These are phyloP conservation scores for Psittacara wagleri DNA, from an alignment of 2,113 vertebrate genomes.

Conservation along the genomic window DNA sequence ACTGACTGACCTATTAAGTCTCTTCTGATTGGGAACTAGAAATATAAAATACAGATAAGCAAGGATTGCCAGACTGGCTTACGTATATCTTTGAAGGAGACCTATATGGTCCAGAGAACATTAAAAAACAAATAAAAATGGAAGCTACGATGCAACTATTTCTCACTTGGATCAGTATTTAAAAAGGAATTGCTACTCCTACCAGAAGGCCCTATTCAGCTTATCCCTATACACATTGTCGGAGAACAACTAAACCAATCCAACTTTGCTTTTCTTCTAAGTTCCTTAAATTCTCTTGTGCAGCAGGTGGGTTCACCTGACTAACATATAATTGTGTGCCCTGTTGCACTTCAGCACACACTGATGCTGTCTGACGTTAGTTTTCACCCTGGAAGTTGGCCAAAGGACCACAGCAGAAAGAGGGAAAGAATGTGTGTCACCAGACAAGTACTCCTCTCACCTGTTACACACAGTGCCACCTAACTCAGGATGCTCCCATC, in stretches of 20 bases:
- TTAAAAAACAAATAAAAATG: background rate
- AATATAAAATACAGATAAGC: background rate
- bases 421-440: background rate
- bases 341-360: background rate
- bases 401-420: background rate
- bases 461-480: background rate
- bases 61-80: background rate
- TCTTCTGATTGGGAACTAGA: background rate
- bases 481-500: background rate
- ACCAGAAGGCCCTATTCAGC: constrained; percentile 34
- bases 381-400: background rate
- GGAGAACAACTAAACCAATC: constrained; percentile 13
- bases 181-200: constrained; percentile 44
- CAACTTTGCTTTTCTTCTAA: background rate
- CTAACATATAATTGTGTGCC: background rate
- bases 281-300: background rate
- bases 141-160: background rate
- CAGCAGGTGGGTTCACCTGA: background rate
- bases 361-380: background rate
- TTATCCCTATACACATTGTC: constrained; percentile 37
- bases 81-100: constrained; percentile 32
- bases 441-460: constrained; percentile 1
- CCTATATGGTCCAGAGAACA: background rate
- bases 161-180: constrained; percentile 31
- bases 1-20: background rate